Evolutionary conservation across 2,888 invertebrate species (phyloP).

Genomic region (Bedellia somnulentella): DNA sequence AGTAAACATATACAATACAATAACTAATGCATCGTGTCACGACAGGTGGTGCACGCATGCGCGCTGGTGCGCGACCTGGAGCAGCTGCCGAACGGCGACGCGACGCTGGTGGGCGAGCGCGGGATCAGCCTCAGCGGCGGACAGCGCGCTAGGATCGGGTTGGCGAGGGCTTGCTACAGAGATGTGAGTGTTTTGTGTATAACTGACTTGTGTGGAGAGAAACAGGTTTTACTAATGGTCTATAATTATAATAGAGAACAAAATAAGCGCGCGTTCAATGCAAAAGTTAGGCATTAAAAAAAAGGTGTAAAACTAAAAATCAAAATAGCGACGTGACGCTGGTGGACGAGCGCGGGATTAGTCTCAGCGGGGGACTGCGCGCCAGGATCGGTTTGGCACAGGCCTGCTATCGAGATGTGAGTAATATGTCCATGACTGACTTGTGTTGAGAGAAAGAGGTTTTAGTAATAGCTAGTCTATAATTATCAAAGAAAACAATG

Average conservation of each 20-base stretch:
- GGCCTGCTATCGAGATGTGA: slow-evolving; percentile 75
- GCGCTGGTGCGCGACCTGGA: slow-evolving; percentile 69
- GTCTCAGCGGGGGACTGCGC: slow-evolving; percentile 79
- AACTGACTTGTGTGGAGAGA: too few species aligned
- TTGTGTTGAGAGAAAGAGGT: too few species aligned
- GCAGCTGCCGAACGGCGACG: slow-evolving; percentile 70
- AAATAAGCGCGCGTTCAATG: too few species aligned
- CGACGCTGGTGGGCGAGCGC: slow-evolving; percentile 75
- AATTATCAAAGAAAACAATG: too few species aligned
- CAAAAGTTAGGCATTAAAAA: too few species aligned
- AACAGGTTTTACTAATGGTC: too few species aligned
- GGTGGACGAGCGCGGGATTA: slow-evolving; percentile 74
- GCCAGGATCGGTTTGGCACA: slow-evolving; percentile 78
- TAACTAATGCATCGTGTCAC: too few species aligned
- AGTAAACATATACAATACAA: too few species aligned
- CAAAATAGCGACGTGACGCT: slow-evolving; percentile 74
- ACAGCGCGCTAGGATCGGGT: slow-evolving; percentile 75
- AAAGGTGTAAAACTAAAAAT: too few species aligned
- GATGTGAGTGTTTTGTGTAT: slow-evolving; percentile 49
- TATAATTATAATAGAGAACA: too few species aligned
- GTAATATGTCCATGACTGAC: too few species aligned
- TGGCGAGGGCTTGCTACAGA: slow-evolving; percentile 69
- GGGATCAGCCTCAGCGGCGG: slow-evolving; percentile 82
- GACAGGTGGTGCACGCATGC: slow-evolving; percentile 64
- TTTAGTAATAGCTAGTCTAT: too few species aligned